Evolutionary conservation across 2,888 invertebrate species (phyloP).

Genomic region (Andrena bicolor): DNA sequence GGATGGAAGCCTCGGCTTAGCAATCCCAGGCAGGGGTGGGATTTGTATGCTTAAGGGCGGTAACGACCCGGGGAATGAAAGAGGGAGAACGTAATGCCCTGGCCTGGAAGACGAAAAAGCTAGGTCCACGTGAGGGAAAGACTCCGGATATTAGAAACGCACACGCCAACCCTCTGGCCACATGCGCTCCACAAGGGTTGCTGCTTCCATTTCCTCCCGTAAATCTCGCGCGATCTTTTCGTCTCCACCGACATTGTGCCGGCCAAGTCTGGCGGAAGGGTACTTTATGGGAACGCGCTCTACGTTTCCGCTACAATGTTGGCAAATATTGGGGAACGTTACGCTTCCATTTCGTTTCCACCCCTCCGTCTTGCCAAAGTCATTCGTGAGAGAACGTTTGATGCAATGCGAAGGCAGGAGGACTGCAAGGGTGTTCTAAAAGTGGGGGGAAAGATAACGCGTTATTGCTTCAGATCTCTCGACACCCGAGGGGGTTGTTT

Average conservation of each 20-base stretch:
- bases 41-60: slow-evolving; percentile 69
- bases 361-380: not conserved
- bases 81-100: slow-evolving; percentile 46
- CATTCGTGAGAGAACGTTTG: too few species aligned
- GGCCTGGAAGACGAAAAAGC: slow-evolving; percentile 51
- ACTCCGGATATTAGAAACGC: slow-evolving; percentile 71
- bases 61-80: slow-evolving; percentile 52
- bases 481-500: not conserved
- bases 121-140: slow-evolving; percentile 38
- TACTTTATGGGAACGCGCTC: not conserved
- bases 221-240: slow-evolving; percentile 49
- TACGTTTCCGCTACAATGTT: not conserved
- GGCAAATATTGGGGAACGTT: not conserved
- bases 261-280: slow-evolving; percentile 28
- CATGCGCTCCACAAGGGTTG: slow-evolving; percentile 58
- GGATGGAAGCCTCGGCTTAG: slow-evolving; percentile 45
- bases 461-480: slow-evolving; percentile 1
- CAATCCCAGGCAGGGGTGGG: slow-evolving; percentile 63
- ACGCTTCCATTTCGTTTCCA: not conserved
- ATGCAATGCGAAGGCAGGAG: not conserved
- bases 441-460: slow-evolving; percentile 4
- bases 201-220: slow-evolving; percentile 57
- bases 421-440: slow-evolving; percentile 1
- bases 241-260: slow-evolving; percentile 13
- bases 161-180: slow-evolving; percentile 38